A percentile compares a stretch with the other conserved stretches of the same genome.
phyloP scores from a whole-genome alignment of 2,113 vertebrate genomes.

The Enhydra lutris region DNA sequence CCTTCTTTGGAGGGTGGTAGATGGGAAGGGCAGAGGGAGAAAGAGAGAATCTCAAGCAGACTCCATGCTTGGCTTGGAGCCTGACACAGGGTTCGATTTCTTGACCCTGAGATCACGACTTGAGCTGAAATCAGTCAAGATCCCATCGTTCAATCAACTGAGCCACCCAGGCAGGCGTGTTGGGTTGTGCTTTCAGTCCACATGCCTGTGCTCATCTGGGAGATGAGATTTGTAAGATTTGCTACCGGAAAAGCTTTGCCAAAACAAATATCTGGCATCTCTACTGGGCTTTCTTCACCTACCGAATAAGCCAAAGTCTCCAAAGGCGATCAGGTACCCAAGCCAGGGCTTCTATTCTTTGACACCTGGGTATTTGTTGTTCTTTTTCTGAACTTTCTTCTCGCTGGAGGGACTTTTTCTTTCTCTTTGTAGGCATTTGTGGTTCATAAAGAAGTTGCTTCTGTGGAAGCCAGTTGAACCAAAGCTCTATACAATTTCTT shows the following conservation, averaged over 20 bases:
- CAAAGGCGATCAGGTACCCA: neutral
- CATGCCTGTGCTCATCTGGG: neutral
- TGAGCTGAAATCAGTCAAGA: neutral
- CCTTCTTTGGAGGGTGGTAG: neutral
- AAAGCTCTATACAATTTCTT: neutral
- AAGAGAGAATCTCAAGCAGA: neutral
- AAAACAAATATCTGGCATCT: neutral
- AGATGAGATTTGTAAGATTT: neutral
- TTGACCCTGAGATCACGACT: neutral
- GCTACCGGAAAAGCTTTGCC: neutral
- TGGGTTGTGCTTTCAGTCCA: neutral
- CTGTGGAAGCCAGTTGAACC: fast-evolving
- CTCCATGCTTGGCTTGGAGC: neutral
- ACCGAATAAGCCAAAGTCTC: neutral
- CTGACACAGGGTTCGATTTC: neutral
- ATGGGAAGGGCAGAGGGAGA: neutral
- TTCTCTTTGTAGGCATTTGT: neutral
- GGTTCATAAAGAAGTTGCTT: neutral
- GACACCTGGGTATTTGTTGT: neutral
- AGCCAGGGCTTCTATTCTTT: neutral
- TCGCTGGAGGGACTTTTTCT: neutral
- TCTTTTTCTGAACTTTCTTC: neutral
- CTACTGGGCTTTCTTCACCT: neutral
- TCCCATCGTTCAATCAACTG: neutral
- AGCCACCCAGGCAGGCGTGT: neutral